Evolutionary conservation across 1,140 invertebrate species (phyloP).

Genomic region (Aphelinus certus): DNA sequence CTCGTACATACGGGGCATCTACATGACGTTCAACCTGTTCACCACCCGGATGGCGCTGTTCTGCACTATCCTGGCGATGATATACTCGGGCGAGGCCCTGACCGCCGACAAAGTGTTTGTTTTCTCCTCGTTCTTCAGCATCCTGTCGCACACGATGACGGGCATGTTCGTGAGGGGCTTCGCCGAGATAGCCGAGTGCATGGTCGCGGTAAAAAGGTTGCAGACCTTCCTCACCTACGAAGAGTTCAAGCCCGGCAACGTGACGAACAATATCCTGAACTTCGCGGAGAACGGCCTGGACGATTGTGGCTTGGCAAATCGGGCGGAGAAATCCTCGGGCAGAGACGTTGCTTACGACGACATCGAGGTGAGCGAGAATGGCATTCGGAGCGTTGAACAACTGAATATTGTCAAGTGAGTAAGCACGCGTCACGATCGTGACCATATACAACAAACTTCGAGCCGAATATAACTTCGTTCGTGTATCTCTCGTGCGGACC

Average conservation of each 20-base stretch:
- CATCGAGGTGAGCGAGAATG: not conserved
- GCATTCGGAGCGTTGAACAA: not conserved
- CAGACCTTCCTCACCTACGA: constrained; percentile 65
- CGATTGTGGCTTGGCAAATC: not conserved
- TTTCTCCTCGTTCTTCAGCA: constrained; percentile 71
- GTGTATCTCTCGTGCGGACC: not conserved
- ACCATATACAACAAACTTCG: too few relatives aligned
- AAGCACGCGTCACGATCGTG: too few relatives aligned
- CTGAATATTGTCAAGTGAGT: not conserved
- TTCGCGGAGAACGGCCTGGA: not conserved
- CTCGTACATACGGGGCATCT: constrained; percentile 74
- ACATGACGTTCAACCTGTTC: constrained; percentile 75
- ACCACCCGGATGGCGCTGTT: constrained; percentile 74
- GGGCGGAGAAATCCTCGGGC: not conserved
- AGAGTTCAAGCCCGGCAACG: constrained; percentile 53
- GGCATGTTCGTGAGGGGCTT: constrained; percentile 75
- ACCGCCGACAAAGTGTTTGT: constrained; percentile 72
- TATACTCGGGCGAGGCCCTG: constrained; percentile 65
- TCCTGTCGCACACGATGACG: constrained; percentile 70
- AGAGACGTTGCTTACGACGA: constrained; percentile 1
- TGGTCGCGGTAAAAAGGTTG: constrained; percentile 70
- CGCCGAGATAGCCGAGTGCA: constrained; percentile 68
- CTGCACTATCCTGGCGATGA: constrained; percentile 69
- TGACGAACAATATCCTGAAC: not conserved
- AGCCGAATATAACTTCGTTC: not conserved